phyloP scores from a whole-genome alignment of 2,888 invertebrate species.

The Linyphia triangularis region DNA sequence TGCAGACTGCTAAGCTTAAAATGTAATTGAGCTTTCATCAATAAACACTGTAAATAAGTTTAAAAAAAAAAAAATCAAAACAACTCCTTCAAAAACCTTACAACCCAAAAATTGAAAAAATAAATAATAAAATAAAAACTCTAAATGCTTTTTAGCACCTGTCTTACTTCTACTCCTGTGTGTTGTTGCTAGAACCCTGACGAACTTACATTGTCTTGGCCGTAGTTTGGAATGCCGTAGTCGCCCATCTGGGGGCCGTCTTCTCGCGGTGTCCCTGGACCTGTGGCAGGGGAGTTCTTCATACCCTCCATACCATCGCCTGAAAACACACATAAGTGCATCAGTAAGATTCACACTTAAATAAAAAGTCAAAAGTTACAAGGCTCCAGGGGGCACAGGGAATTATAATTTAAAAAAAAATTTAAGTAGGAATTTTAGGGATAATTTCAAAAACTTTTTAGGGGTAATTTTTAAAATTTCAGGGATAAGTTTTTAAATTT shows the following conservation, averaged over 20 bases:
- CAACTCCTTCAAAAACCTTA: neutral
- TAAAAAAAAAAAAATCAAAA: neutral
- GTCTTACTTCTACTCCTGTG: neutral
- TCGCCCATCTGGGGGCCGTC: conserved; percentile 95
- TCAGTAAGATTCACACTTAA: no score
- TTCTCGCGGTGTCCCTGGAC: conserved; percentile 95
- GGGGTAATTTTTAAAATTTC: no score
- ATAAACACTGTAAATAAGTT: no score
- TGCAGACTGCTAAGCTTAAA: no score
- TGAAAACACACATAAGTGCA: conserved; percentile 26
- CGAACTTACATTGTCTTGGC: conserved; percentile 87
- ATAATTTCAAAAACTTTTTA: no score
- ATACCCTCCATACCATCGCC: conserved; percentile 94
- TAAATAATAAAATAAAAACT: neutral
- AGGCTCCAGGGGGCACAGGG: no score
- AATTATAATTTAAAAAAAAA: no score
- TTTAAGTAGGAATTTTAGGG: no score
- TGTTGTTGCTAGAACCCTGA: neutral
- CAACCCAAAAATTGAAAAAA: neutral
- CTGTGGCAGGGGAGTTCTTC: conserved; percentile 98
- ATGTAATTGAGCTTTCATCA: no score
- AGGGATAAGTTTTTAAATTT: no score
- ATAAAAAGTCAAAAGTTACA: no score
- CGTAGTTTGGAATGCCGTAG: conserved; percentile 94
- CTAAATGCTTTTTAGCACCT: neutral